phyloP scores from a whole-genome alignment of 2,797 vertebrate species.

The Pristis pectinata region DNA sequence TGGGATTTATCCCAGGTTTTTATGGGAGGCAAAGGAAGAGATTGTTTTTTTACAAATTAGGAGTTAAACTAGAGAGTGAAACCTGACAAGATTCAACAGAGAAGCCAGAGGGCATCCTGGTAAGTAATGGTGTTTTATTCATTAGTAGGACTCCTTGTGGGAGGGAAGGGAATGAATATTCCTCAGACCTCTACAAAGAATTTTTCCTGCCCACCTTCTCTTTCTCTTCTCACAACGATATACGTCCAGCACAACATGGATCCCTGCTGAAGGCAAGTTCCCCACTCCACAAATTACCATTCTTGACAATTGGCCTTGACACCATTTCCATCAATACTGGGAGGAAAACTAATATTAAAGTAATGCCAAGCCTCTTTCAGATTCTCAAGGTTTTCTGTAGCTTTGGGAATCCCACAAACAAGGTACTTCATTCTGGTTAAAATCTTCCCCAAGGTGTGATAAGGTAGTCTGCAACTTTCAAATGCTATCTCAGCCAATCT shows the following conservation, averaged over 20 bases:
- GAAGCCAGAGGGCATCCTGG: background rate
- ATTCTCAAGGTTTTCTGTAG: background rate
- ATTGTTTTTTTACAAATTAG: too few relatives aligned
- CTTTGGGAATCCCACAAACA: background rate
- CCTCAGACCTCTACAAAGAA: background rate
- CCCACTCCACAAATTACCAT: background rate
- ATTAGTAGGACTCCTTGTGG: background rate
- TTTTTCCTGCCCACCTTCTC: background rate
- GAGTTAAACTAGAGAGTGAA: background rate
- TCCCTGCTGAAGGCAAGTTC: background rate
- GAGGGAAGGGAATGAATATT: background rate
- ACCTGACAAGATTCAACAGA: background rate
- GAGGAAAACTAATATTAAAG: background rate
- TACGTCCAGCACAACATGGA: background rate
- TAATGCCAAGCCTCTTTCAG: background rate
- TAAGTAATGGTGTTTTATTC: background rate
- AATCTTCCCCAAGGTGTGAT: background rate
- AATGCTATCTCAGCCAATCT: background rate
- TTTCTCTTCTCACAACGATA: background rate
- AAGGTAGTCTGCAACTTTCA: background rate
- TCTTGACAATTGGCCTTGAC: background rate
- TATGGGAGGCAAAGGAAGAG: too few relatives aligned
- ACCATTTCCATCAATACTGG: background rate
- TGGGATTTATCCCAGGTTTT: too few relatives aligned
- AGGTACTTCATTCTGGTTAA: background rate